phyloP scores from a whole-genome alignment of 1,140 invertebrate genomes.

The Diorhabda sublineata region DNA sequence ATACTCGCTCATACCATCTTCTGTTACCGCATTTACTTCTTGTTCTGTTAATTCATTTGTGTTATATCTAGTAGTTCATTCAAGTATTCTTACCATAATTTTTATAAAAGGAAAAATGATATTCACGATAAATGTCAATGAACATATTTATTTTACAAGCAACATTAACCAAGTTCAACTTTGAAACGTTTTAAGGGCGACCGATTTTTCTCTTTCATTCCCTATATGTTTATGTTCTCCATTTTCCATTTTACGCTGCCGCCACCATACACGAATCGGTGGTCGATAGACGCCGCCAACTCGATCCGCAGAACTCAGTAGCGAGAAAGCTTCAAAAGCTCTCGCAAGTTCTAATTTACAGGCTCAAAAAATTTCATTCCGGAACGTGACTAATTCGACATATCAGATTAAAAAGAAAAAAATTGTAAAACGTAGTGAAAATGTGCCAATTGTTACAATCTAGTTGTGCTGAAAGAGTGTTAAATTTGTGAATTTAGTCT shows the following conservation, averaged over 20 bases:
- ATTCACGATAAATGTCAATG: too few relatives aligned
- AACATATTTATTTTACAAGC: too few relatives aligned
- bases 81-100: too few relatives aligned
- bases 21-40: too few relatives aligned
- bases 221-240: neutral
- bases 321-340: constrained; percentile 1
- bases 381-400: neutral
- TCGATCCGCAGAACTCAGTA: neutral
- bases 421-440: neutral
- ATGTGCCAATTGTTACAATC: neutral
- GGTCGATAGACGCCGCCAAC: neutral
- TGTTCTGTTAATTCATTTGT: too few relatives aligned
- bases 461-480: neutral
- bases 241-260: neutral
- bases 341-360: neutral
- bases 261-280: neutral
- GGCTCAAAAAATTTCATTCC: neutral
- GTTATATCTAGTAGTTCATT: too few relatives aligned
- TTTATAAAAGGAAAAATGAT: too few relatives aligned
- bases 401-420: neutral
- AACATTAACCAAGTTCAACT: neutral
- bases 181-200: neutral
- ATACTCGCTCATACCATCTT: too few relatives aligned
- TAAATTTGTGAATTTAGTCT: neutral
- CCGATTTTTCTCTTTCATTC: neutral